Evolutionary conservation across 2,888 invertebrate species (phyloP), one percentile per base, ranked within the genome.

Genomic region (Nemapogon koenigi): DNA sequence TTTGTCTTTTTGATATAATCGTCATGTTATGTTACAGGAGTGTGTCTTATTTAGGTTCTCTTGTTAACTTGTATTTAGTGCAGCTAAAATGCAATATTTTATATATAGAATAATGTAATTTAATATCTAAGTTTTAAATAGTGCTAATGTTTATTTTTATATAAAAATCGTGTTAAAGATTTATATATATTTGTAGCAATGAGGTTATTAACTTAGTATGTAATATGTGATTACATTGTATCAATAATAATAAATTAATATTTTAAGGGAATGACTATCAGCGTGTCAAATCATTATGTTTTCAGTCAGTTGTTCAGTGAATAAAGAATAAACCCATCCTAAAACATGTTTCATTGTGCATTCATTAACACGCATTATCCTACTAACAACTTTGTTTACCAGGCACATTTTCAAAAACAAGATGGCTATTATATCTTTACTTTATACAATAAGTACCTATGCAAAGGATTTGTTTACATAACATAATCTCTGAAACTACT

Each of bases 71-170:
- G 75, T 78, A 75, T 78, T 73, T 71, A 76, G 71, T 71, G 76
- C 76, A 73, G 78, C 73, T 70, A 58, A 45, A 73, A 76, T 78
- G 78, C 76, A 78, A 78, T 75, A 76, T 76, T 75, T 76, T 76
- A 75, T 72, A 61, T 62, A n/a, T 70, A 67, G 35, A 70, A 73
- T 65, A 71, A 64, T 69, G 65, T 76, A 76, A 75, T 73, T 73
- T 69, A 71, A 72, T 67, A 49, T 40, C 36, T 58, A 71, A 71
- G 68, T 70, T 70, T 73, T 70, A 70, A 73, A 73, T 76, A 76
- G 71, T 71, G 67, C 69, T 76, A 76, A 73, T 70, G 73, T 72
- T 75, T 78, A 78, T 78, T 78, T 78, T 78, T 78, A 69, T 75
- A 68, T 71, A 36, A 70, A 69, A 62, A 60, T 70, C 62, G 66